phyloP scores from a whole-genome alignment of 2,888 invertebrate genomes.

The Artemia sinica region DNA sequence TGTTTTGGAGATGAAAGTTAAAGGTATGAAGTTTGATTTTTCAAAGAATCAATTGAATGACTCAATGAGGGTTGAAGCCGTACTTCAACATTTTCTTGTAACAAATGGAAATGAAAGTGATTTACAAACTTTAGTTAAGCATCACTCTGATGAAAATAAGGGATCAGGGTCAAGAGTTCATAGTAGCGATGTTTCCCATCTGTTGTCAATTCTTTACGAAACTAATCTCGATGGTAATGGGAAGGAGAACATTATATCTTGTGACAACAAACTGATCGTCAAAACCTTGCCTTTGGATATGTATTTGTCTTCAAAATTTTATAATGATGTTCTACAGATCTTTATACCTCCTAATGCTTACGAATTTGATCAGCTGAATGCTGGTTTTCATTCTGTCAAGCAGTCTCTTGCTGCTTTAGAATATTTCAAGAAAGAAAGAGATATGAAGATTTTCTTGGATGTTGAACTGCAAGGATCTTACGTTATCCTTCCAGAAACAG shows the following conservation, averaged over 20 bases:
- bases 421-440: constrained; percentile 2
- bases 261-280: constrained; percentile 7
- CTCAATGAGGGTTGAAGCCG: background rate
- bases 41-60: background rate
- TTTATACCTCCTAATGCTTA: constrained; percentile 2
- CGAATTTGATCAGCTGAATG: background rate
- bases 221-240: background rate
- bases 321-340: background rate
- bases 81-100: too few relatives aligned
- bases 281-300: background rate
- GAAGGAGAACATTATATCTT: background rate
- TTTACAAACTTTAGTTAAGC: too few relatives aligned
- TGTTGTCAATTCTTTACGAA: background rate
- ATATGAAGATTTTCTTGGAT: constrained; percentile 5
- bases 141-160: too few relatives aligned
- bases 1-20: background rate
- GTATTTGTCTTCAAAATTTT: background rate
- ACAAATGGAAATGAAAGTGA: too few relatives aligned
- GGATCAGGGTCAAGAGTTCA: too few relatives aligned
- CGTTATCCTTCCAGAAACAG: background rate
- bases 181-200: background rate
- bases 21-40: constrained; percentile 6
- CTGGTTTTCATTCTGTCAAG: background rate
- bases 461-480: background rate
- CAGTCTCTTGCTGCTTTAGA: constrained; percentile 7